Conservation (phyloP, 1,140 invertebrate species). For the Drosophila leontia region DNA sequence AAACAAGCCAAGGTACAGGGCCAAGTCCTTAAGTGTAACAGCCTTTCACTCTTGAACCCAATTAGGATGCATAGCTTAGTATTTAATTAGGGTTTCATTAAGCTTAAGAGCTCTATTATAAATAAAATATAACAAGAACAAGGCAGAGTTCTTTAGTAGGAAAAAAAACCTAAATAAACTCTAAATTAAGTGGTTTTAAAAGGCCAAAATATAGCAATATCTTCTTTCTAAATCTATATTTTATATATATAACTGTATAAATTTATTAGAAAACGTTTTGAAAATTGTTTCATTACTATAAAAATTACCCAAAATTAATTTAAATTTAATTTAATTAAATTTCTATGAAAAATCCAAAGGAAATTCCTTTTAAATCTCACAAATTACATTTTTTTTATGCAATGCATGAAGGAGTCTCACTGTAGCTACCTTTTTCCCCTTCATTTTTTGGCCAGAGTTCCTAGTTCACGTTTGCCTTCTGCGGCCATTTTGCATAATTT, state of each 20-base stretch:
- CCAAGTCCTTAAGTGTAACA: not conserved
- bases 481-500: constrained; percentile 52
- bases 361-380: not conserved
- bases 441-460: not conserved
- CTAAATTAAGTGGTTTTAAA: not conserved
- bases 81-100: not conserved
- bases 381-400: constrained; percentile 6
- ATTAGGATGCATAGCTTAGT: not conserved
- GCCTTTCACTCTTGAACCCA: not conserved
- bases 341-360: not conserved
- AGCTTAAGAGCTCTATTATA: not conserved
- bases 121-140: not conserved
- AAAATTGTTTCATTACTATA: not conserved
- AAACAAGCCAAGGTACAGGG: constrained; percentile 4
- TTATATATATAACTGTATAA: not conserved
- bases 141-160: not conserved
- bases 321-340: too few relatives aligned
- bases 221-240: not conserved
- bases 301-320: not conserved
- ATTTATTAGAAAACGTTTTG: too few relatives aligned
- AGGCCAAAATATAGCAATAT: not conserved
- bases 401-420: not conserved
- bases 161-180: not conserved
- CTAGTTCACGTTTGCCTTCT: constrained; percentile 16
- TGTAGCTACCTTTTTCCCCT: not conserved